These are phyloP conservation scores for Cladopsammia gracilis DNA, from an alignment of 64 coral and sea anemone species.

Conservation along the genomic window DNA sequence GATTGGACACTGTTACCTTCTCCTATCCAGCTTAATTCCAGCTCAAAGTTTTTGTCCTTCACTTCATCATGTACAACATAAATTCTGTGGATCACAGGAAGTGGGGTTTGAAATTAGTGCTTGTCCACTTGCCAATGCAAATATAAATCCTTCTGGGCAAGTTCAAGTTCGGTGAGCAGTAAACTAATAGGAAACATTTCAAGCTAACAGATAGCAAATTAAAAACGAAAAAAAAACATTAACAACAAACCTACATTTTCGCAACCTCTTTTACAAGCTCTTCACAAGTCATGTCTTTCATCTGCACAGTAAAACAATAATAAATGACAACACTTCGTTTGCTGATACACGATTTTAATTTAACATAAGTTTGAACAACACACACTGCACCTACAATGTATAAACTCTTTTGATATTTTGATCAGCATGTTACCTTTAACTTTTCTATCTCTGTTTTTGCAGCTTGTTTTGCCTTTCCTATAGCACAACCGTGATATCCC, in stretches of 20 bases:
- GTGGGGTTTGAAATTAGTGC: not conserved
- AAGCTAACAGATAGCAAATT: not conserved
- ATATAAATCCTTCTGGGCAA: too few species aligned
- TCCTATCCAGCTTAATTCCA: conserved; percentile 97
- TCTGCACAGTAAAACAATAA: conserved; percentile 45
- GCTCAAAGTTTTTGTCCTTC: conserved; percentile 97
- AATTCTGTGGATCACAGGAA: conserved; percentile 76
- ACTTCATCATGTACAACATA: conserved; percentile 99
- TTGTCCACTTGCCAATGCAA: too few species aligned
- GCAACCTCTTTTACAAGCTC: conserved; percentile 98
- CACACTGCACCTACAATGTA: too few species aligned
- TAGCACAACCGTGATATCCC: conserved; percentile 99
- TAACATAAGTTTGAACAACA: too few species aligned
- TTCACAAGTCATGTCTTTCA: conserved; percentile 88
- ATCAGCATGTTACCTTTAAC: conserved; percentile 73
- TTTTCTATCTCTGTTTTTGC: conserved; percentile 99
- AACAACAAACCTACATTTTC: conserved; percentile 94
- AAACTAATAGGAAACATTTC: not conserved
- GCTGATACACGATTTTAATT: too few species aligned
- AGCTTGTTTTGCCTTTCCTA: conserved; percentile 97
- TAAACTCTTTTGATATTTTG: too few species aligned
- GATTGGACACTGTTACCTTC: conserved; percentile 29
- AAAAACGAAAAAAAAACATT: not conserved
- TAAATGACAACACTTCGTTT: not conserved
- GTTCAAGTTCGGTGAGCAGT: too few species aligned